These are phyloP conservation scores for Acrobasis consociella DNA, from an alignment of 2,888 invertebrate species.

Conservation along the genomic window DNA sequence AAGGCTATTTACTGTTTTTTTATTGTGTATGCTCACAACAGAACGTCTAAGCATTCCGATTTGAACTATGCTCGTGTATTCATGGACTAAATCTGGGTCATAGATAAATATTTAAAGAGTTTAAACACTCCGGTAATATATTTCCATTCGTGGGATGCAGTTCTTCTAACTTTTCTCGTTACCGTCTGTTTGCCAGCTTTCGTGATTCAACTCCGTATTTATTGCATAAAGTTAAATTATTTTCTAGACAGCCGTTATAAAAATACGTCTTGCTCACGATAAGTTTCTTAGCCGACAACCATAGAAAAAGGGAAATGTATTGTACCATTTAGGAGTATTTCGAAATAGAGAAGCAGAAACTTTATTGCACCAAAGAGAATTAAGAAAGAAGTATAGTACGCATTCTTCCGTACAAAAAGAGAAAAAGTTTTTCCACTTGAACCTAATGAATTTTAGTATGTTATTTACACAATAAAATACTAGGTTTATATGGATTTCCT, in stretches of 20 bases:
- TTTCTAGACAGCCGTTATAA: constrained; percentile 21
- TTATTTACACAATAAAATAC: too few species aligned
- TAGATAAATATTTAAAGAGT: constrained; percentile 16
- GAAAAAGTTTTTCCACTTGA: too few species aligned
- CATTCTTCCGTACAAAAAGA: too few species aligned
- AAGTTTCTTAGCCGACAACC: neutral
- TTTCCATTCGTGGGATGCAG: constrained; percentile 25
- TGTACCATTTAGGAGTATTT: neutral
- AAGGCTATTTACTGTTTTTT: too few species aligned
- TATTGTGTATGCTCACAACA: too few species aligned
- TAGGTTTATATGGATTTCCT: too few species aligned
- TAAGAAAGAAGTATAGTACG: too few species aligned
- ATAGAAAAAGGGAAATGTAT: neutral
- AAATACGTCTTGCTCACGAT: neutral
- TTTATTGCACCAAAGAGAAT: too few species aligned
- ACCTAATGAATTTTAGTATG: too few species aligned
- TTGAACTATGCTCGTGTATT: too few species aligned
- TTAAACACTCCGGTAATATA: constrained; percentile 15
- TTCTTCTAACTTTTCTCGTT: constrained; percentile 61
- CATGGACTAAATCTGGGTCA: constrained; percentile 11
- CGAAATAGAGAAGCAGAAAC: too few species aligned
- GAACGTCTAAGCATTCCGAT: too few species aligned
- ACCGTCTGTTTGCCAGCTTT: constrained; percentile 33
- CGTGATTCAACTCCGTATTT: constrained; percentile 24
- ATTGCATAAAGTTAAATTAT: constrained; percentile 23